Base-by-base conservation (phyloP, 2,888 invertebrate species). In the Digitonthophagus gazella region DNA sequence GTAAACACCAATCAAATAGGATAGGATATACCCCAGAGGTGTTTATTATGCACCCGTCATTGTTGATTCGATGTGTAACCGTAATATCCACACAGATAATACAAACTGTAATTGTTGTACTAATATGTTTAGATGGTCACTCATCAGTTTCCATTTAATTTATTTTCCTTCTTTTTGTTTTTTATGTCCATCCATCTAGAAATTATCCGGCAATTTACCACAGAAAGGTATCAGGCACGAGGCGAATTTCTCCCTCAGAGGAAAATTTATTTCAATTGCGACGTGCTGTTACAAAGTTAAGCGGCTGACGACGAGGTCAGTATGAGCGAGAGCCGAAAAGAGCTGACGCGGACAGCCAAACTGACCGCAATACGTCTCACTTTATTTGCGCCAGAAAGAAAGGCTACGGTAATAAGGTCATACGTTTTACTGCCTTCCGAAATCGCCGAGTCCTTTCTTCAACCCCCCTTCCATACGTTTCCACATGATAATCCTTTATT, bases 291-390 rank as follows among this genome's bases (percentile, higher is more conserved):
- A 61, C 18, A 18, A 61, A 18, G 18, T 20, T 15, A 18, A 18
- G 61, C 19, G 20, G n/a, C 61, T 19, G 18, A 19, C 20, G 19
- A 61, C 61, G 19, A 20, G 20, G 20, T 61, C n/a, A 20, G 19
- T 18, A 61, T 20, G 19, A 20, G 61, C 61, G 18, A 61, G 28
- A 44, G 28, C 28, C 61, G 61, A 19, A 61, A 61, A 61, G 61
- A 61, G 61, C 61, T 61, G 61, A 61, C 20, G 61, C 20, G 61
- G 61, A 61, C 61, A 61, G 61, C 61, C 20, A 4, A 18, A 61
- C 61, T 61, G 61, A 18, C 61, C 61, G 20, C 61, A 61, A 61
- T 61, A 61, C 61, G 61, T 61, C 61, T 61, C 61, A 61, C 61
- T 61, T 61, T 61, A 61, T 61, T 61, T 61, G 61, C 61, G 61